Conservation (phyloP, 1,140 invertebrate species). For the Oscheius sp. region DNA sequence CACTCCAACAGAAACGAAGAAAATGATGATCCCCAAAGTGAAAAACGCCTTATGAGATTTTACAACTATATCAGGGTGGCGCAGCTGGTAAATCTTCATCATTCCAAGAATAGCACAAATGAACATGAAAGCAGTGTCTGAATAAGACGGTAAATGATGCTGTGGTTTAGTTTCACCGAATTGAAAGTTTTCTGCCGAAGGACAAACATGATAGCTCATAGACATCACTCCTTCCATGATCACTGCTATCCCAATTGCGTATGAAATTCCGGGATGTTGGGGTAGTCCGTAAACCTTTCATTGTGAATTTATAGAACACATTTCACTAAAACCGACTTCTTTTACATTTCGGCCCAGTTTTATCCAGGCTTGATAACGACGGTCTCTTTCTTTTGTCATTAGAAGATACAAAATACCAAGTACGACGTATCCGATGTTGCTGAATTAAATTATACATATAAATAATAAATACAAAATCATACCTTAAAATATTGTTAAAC, state of each 20-base stretch:
- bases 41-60: slow-evolving; percentile 78
- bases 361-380: background rate
- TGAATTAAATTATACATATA: slow-evolving; percentile 75
- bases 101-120: slow-evolving; percentile 81
- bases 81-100: slow-evolving; percentile 83
- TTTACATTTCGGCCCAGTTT: background rate
- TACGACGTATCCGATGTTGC: slow-evolving; percentile 81
- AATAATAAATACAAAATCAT: too few relatives aligned
- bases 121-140: slow-evolving; percentile 89
- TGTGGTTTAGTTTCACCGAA: slow-evolving; percentile 78
- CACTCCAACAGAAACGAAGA: slow-evolving; percentile 79
- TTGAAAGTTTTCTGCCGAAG: slow-evolving; percentile 83
- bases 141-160: too few relatives aligned
- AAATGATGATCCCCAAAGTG: slow-evolving; percentile 75
- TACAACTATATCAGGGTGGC: slow-evolving; percentile 86
- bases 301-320: too few relatives aligned
- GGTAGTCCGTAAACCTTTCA: slow-evolving; percentile 73
- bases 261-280: slow-evolving; percentile 82
- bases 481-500: slow-evolving; percentile 61
- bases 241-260: slow-evolving; percentile 80
- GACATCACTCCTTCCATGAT: slow-evolving; percentile 83
- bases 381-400: slow-evolving; percentile 54
- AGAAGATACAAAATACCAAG: slow-evolving; percentile 70
- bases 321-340: too few relatives aligned
- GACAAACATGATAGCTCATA: slow-evolving; percentile 83